Evolutionary conservation across 2,888 invertebrate genomes (phyloP).

Genomic region (Tenthredo livida): DNA sequence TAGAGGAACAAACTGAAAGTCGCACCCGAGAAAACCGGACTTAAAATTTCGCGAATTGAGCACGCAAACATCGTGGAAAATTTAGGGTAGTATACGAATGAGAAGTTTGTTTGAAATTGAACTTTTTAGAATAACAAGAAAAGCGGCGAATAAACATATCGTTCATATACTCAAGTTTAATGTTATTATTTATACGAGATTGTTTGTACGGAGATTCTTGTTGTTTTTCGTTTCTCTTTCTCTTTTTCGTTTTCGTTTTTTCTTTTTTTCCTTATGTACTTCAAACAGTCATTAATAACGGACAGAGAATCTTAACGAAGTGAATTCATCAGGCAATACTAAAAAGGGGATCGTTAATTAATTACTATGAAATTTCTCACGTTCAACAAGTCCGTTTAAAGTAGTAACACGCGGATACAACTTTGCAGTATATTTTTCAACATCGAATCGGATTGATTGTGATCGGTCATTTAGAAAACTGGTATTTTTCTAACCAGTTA

Average conservation of each 20-base stretch:
- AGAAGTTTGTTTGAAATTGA: background rate
- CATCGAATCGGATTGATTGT: background rate
- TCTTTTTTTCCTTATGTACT: background rate
- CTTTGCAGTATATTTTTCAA: background rate
- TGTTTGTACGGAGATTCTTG: background rate
- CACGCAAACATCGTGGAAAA: conserved; percentile 1
- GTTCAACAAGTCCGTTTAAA: background rate
- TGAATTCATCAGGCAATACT: background rate
- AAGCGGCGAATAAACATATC: background rate
- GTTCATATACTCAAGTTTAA: background rate
- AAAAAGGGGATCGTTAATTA: background rate
- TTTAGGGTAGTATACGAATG: background rate
- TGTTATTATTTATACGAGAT: background rate
- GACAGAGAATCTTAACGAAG: background rate
- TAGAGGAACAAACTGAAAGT: conserved; percentile 2
- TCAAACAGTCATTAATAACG: background rate
- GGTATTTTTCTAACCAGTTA: background rate
- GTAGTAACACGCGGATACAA: background rate
- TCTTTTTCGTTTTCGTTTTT: too few relatives aligned
- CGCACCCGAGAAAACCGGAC: background rate
- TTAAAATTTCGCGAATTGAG: conserved; percentile 12
- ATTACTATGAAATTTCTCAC: background rate
- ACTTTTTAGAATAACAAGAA: background rate
- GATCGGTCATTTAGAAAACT: background rate
- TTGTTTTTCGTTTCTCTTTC: background rate